Base-by-base conservation (phyloP, 2,797 vertebrate genomes). In the Xyrichtys novacula region DNA sequence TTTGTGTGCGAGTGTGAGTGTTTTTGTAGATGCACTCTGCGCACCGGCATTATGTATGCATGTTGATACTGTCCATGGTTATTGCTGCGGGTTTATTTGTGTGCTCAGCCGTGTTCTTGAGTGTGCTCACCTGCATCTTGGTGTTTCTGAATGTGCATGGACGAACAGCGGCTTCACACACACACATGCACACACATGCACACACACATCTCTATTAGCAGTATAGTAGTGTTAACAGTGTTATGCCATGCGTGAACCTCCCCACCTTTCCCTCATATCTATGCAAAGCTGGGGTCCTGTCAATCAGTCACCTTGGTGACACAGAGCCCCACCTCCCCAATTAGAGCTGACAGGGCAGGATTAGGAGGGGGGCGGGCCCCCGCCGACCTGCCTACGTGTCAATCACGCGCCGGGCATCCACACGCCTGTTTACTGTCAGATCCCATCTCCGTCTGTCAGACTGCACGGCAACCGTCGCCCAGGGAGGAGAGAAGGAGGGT, bases 261-360 rank as follows among this genome's bases (percentile, higher is more conserved):
- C 56, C 84, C 90, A 91, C 89, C 90, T 91, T 89, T 87, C 44
- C 90, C 92, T 94, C 92, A 93, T 95, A 94, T 94, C 93, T 95
- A 95, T 95, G 94, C 94, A 95, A 95, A 95, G 94, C 93, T 85
- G 89, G 78, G 94, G 92, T 94, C 93, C 93, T 95, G 94, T 93
- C 94, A 95, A 94, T 95, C 94, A 94, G 92, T 93, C 91, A 93
- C 93, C 93, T 92, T 90, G 86, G 91, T 94, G 94, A 95, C 94
- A 95, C 64, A 54, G 92, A 92, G 93, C 93, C 92, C 93, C 94
- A 95, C 94, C 94, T 95, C 92, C 92, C 93, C 94, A 95, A 95
- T 95, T 95, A 94, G 92, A 94, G 91, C 93, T 95, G 94, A 94
- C 94, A 95, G 94, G 92, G 93, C 93, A 94, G 93, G 94, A 95